Percentiles rank a stretch among this genome's conserved stretches.
phyloP scores from a whole-genome alignment of 2,797 vertebrate genomes.

The Lutjanus campechanus region DNA sequence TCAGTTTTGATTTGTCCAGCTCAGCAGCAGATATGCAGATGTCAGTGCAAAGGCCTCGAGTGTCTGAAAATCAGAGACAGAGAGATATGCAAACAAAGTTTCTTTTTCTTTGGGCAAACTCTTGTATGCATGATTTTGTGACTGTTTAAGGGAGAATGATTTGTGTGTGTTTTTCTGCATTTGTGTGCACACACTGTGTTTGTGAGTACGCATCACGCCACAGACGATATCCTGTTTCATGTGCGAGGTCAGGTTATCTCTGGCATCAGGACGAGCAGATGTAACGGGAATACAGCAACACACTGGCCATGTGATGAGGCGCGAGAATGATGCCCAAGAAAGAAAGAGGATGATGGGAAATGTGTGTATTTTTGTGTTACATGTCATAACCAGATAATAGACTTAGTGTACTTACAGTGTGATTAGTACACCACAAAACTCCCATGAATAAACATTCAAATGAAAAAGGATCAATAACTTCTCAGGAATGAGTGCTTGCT shows the following conservation, averaged over 20 bases:
- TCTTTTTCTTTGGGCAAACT: not conserved
- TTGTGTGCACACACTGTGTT: constrained; percentile 9
- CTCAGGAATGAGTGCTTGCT: constrained; percentile 29
- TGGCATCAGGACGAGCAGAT: constrained; percentile 35
- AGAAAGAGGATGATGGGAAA: constrained; percentile 48
- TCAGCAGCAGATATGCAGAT: not conserved
- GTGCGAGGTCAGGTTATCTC: constrained; percentile 42
- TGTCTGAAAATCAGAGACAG: not conserved
- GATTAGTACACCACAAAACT: not conserved
- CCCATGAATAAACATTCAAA: constrained; percentile 10
- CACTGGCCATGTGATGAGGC: constrained; percentile 13
- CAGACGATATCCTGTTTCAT: constrained; percentile 56
- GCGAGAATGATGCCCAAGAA: constrained; percentile 18
- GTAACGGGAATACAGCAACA: constrained; percentile 46
- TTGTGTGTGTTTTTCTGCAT: constrained; percentile 15
- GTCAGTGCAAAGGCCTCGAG: not conserved
- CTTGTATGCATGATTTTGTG: not conserved
- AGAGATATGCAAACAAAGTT: not conserved
- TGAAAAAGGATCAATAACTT: constrained; percentile 33
- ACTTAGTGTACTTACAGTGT: constrained; percentile 25
- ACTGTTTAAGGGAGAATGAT: not conserved
- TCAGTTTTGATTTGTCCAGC: constrained; percentile 27
- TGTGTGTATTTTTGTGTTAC: not conserved
- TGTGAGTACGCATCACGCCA: constrained; percentile 11
- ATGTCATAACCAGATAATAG: constrained; percentile 40